Base-by-base conservation (phyloP, 1,140 invertebrate genomes). In the Hycleus cichorii region DNA sequence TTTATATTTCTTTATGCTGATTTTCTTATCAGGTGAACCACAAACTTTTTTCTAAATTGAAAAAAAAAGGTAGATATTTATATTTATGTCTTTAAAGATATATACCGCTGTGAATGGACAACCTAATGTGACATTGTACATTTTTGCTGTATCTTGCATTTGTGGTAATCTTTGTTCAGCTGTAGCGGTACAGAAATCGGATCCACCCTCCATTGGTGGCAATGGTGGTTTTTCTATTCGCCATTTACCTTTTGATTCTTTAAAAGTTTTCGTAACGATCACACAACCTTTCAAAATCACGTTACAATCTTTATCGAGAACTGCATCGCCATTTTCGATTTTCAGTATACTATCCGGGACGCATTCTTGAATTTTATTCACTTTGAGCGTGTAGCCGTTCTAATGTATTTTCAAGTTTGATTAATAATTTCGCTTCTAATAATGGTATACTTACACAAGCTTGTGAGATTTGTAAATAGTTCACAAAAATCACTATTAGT, bases 251-350 rank as follows among this genome's bases (percentile, higher is more conserved):
- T 64, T 62, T 8, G 63, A 56, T 11, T 59, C 56, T 54, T 59
- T 62, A 27, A 62, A 64, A 12, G 24, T 39, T 59, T 66, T 66
- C 8, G 57, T 57, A 18, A 18, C 18, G 5, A 66, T 63, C 1
- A 64, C 27, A 55, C 65, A 66, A 12, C 65, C 65, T 8, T 7
- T 47, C 2, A 53, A 44, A 9, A 57, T 58, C 9, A 66, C 9
- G 44, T 66, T 64, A 38, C 65, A 66, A 49, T 64, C 60, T 40
- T 60, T 64, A 47, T 66, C 65, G 6, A 66, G 9, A 6, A 48
- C 25, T 3, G 60, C 48, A 9, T 39, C 39, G 7, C 26, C 47
- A 27, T 56, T 56, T 38, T 45, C 11, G 3, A 61, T 24, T 26
- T 49, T 44, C 5, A 65, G 63, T 1, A 67, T 54, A 26, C 53